phyloP scores from a whole-genome alignment of 2,888 invertebrate species.

The Synergus gifuensis region DNA sequence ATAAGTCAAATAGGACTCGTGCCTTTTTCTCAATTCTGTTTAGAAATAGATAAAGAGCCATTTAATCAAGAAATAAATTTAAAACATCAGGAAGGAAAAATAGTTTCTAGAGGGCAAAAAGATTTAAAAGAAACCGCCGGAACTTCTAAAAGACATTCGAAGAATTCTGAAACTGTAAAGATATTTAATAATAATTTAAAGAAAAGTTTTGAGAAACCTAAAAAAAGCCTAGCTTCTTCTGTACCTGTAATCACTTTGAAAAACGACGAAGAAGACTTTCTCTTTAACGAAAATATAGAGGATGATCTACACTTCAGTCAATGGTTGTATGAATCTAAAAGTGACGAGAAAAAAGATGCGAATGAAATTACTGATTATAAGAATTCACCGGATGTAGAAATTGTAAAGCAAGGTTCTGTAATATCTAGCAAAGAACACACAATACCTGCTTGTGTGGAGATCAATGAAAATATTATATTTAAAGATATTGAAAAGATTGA shows the following conservation, averaged over 20 bases:
- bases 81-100: not conserved
- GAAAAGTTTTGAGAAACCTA: not conserved
- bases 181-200: not conserved
- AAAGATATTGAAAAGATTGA: not conserved
- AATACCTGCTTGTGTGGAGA: not conserved
- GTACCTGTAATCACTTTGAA: not conserved
- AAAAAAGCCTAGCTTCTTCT: not conserved
- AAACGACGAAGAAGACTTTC: not conserved
- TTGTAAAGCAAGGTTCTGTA: not conserved
- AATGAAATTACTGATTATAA: conserved; percentile 7
- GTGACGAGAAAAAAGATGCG: not conserved
- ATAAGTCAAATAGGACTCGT: conserved; percentile 16
- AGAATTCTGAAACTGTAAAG: not conserved
- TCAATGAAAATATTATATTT: conserved; percentile 12
- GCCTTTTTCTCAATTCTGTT: conserved; percentile 45
- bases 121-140: not conserved
- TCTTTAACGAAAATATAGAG: not conserved
- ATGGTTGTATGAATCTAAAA: not conserved
- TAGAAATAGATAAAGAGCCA: not conserved
- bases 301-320: not conserved
- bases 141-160: not conserved
- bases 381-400: conserved; percentile 10
- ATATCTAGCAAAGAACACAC: not conserved
- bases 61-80: not conserved
- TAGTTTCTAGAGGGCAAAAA: not conserved